Conservation (phyloP, 92 coral and sea anemone genomes). For the Metridium senile region DNA sequence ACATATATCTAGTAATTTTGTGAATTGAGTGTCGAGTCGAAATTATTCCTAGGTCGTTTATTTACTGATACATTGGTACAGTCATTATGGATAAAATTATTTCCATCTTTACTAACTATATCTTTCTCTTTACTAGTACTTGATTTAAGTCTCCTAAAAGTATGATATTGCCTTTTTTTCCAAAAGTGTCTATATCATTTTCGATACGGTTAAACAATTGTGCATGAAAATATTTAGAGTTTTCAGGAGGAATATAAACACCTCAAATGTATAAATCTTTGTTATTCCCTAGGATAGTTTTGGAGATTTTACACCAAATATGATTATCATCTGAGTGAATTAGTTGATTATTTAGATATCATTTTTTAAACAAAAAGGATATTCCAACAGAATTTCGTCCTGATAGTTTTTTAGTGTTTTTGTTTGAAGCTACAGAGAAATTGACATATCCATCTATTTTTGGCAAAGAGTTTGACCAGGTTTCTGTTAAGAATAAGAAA, state of each 20-base stretch:
- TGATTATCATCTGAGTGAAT: conserved; percentile 10
- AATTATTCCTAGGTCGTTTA: neutral
- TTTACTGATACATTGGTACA: neutral
- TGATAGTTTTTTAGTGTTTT: neutral
- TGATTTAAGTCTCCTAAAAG: conserved; percentile 42
- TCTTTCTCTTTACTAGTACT: conserved; percentile 15
- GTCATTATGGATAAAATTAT: conserved; percentile 26
- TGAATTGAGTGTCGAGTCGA: conserved; percentile 14
- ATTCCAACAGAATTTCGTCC: conserved; percentile 32
- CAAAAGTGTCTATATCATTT: conserved; percentile 16
- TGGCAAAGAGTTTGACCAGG: conserved; percentile 20
- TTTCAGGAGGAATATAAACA: conserved; percentile 43
- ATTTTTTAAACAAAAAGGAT: conserved; percentile 5
- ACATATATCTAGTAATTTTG: conserved; percentile 8
- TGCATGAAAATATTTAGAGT: conserved; percentile 28
- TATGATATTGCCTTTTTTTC: conserved; percentile 24
- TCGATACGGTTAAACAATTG: conserved; percentile 34
- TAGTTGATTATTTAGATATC: conserved; percentile 9
- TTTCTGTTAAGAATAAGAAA: conserved; percentile 35
- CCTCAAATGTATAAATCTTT: conserved; percentile 45
- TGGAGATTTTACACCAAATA: conserved; percentile 37
- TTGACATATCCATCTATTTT: conserved; percentile 11
- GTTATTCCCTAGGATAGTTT: conserved; percentile 1
- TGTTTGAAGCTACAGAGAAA: neutral
- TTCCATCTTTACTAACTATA: conserved; percentile 25